Evolutionary conservation across 2,797 vertebrate genomes (phyloP), one percentile per base, ranked within the genome.

Genomic region (Hypotaenidia philippensis): DNA sequence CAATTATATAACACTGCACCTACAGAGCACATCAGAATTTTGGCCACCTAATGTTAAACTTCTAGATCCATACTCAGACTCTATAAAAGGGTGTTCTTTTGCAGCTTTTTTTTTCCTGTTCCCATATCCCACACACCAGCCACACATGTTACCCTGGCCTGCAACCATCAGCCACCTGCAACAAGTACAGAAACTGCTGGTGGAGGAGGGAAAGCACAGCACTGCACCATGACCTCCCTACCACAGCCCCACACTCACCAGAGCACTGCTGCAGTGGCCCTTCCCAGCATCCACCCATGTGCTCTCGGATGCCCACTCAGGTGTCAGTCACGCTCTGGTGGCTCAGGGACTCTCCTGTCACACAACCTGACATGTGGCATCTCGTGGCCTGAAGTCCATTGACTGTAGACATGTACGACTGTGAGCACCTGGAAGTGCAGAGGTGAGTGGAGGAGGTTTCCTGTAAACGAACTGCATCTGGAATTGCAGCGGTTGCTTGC

Each of bases 251-350:
- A 3, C 2, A 18, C 25, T 72, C 55, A 5, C 1, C 0, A 6
- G 17, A 60, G 59, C 2, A 2, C 41, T n/a, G 66, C 68, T 6
- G 21, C 50, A 38, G 56, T 76, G 47, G 34, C 57, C 34, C 40
- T 64, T 60, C 36, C 38, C 1, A 1, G 29, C 16, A 32, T 8
- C 52, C 36, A 21, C 44, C 36, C 2, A 3, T 10, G 55, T 3
- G 31, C 1, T 13, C 49, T 29, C 16, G 1, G 3, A 5, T 3
- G 3, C 40, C 56, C 17, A 31, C 74, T 69, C 52, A 31, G 0
- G 0, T 4, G 32, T 53, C 76, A 36, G 19, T 36, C 3, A 3
- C 0, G 2, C 41, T 40, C 23, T 0, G 1, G 3, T 38, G 41
- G 9, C 22, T 79, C 26, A 64, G 5, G 11, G 17, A 27, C 52